Percentiles rank a stretch among this genome's conserved stretches.
These are phyloP conservation scores for Eulemur rufifrons DNA, from an alignment of 2,113 vertebrate genomes.

Conservation along the genomic window DNA sequence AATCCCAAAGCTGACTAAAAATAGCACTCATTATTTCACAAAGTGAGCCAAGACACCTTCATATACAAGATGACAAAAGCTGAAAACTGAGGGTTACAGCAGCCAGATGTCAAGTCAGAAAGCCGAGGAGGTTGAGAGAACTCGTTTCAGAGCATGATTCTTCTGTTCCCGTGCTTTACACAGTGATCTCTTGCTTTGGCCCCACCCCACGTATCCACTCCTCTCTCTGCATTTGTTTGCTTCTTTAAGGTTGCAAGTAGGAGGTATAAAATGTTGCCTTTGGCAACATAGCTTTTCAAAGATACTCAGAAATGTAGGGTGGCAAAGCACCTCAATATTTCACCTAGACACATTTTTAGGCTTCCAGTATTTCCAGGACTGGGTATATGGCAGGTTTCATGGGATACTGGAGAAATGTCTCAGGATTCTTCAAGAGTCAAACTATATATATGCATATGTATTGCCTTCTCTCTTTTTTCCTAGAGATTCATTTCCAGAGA, in stretches of 20 bases:
- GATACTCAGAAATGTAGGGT: background rate
- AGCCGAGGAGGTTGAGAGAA: background rate
- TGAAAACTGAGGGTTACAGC: background rate
- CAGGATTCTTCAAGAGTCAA: background rate
- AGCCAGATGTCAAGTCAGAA: background rate
- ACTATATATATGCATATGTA: background rate
- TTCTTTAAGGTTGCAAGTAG: background rate
- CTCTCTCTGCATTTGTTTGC: background rate
- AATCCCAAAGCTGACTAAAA: background rate
- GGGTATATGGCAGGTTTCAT: background rate
- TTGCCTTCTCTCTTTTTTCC: background rate
- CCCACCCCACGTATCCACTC: background rate
- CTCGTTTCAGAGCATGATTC: background rate
- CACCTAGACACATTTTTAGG: background rate
- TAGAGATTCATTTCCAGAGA: background rate
- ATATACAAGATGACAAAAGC: background rate
- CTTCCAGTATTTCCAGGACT: background rate
- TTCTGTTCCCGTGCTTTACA: background rate
- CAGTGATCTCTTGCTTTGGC: background rate
- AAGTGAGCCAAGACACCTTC: background rate
- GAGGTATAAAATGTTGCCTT: background rate
- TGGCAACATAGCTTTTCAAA: background rate
- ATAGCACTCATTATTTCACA: background rate
- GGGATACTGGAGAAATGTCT: background rate
- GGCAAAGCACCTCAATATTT: background rate